Evolutionary conservation across 2,888 invertebrate species (phyloP).

Genomic region (Patella ulyssiponensis): DNA sequence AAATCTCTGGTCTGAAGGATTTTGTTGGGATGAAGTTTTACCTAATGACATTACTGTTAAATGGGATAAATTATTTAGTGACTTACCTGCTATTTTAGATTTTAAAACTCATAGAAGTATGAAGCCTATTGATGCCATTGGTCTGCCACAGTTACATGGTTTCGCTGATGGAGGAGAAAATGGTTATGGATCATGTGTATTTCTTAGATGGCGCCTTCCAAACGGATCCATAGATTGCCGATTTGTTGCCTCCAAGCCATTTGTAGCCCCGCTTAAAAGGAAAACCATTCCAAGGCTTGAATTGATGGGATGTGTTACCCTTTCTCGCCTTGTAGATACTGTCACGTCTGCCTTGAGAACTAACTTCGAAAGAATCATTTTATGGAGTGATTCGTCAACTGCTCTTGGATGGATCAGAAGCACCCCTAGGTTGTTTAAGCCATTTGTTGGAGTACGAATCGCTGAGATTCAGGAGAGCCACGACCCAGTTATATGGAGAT

Average conservation of each 20-base stretch:
- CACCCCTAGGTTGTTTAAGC: background rate
- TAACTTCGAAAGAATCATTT: background rate
- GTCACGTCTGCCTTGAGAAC: background rate
- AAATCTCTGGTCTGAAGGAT: background rate
- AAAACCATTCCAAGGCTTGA: background rate
- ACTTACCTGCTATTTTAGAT: background rate
- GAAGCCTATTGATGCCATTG: background rate
- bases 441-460: background rate
- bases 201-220: too few species aligned
- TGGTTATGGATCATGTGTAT: background rate
- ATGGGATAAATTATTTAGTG: background rate
- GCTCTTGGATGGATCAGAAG: slow-evolving; percentile 2
- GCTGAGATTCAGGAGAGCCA: background rate
- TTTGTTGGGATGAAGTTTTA: background rate
- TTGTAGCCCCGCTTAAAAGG: too few species aligned
- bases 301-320: background rate
- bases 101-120: background rate
- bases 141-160: background rate
- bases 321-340: background rate
- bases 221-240: too few species aligned
- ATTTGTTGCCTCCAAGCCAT: too few species aligned
- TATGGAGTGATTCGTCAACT: background rate
- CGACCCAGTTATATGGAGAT: background rate
- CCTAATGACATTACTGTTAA: background rate
- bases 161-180: background rate